Conservation (phyloP, 2,113 vertebrate genomes). For the Rhadina sibilatrix region DNA sequence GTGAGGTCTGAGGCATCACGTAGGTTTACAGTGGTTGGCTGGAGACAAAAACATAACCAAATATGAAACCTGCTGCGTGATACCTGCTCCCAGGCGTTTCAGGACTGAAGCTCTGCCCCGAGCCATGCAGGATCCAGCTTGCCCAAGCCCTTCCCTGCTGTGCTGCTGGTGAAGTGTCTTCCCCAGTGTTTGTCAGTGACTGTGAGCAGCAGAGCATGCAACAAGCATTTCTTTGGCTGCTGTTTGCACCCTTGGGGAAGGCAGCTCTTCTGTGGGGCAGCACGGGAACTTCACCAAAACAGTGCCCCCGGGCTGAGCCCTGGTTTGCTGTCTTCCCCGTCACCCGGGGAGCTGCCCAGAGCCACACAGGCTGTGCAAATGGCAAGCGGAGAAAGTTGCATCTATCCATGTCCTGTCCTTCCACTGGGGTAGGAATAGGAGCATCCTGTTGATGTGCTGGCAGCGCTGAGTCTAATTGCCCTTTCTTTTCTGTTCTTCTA, state of each 20-base stretch:
- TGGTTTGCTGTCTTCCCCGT: not conserved
- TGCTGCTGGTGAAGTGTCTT: not conserved
- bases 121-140: not conserved
- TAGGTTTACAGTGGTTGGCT: not conserved
- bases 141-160: not conserved
- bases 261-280: not conserved
- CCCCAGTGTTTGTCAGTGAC: not conserved
- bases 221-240: not conserved
- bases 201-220: not conserved
- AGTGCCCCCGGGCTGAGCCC: not conserved
- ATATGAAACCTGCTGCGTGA: not conserved
- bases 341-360: not conserved
- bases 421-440: not conserved
- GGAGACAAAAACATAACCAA: not conserved
- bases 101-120: not conserved
- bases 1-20: not conserved
- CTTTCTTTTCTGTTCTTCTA: conserved; percentile 69
- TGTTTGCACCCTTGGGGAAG: not conserved
- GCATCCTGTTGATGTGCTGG: not conserved
- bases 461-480: conserved; percentile 10
- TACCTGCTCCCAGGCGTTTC: not conserved
- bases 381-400: not conserved
- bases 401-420: not conserved
- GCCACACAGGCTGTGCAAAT: not conserved
- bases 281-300: not conserved